phyloP scores from a whole-genome alignment of 2,113 vertebrate genomes.

The Centropus bengalensis region DNA sequence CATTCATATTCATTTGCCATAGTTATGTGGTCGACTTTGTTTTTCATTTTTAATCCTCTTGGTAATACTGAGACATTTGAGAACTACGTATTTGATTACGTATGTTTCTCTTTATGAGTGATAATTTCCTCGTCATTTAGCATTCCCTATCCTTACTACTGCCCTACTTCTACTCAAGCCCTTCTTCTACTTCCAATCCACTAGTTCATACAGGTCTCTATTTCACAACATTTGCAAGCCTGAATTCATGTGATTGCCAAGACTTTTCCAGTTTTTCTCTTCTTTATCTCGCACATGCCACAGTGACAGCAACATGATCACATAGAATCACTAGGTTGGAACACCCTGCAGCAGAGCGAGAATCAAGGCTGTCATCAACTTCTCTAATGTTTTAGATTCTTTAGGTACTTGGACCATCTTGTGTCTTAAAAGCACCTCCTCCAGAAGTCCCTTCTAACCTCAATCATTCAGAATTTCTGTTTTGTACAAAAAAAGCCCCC shows the following conservation, averaged over 20 bases:
- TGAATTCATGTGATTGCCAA: neutral
- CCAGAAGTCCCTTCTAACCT: neutral
- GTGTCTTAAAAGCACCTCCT: neutral
- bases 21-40: neutral
- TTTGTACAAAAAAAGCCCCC: neutral
- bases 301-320: accelerated
- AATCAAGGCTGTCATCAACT: neutral
- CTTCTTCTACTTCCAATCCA: neutral
- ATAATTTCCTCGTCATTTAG: neutral
- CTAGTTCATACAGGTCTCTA: neutral
- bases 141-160: neutral
- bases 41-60: neutral
- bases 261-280: neutral
- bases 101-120: neutral
- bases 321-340: too few relatives aligned
- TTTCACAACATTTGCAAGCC: neutral
- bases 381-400: neutral
- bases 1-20: neutral
- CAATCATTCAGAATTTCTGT: neutral
- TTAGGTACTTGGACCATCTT: neutral
- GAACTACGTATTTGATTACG: neutral
- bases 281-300: neutral
- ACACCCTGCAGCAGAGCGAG: accelerated
- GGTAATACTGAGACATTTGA: neutral
- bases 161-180: too few relatives aligned